Evolutionary conservation across 2,888 invertebrate species (phyloP).

Genomic region (Dermolepida albohirtum): DNA sequence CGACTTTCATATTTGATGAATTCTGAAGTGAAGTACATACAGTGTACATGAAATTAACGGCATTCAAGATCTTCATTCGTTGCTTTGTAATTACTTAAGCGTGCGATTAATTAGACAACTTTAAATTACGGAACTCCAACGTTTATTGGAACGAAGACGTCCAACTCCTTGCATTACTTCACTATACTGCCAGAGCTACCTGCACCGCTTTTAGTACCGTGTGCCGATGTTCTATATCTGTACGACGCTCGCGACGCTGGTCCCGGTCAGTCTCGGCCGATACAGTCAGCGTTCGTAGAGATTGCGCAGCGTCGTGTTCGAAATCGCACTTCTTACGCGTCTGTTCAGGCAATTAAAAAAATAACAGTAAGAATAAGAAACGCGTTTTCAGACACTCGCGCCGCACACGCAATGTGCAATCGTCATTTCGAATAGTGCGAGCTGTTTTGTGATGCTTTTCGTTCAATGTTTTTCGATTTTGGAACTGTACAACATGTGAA

Average conservation of each 20-base stretch:
- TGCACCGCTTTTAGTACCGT: constrained; percentile 54
- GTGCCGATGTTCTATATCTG: constrained; percentile 59
- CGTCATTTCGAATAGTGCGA: constrained; percentile 6
- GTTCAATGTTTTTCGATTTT: constrained; percentile 3
- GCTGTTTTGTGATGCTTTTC: not conserved
- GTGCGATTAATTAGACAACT: not conserved
- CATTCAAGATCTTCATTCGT: not conserved
- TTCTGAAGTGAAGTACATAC: not conserved
- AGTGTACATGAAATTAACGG: not conserved
- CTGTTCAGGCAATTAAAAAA: constrained; percentile 25
- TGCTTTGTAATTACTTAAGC: constrained; percentile 12
- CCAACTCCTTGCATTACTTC: constrained; percentile 32
- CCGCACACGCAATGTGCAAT: not conserved
- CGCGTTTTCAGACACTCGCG: not conserved
- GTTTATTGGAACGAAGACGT: constrained; percentile 13
- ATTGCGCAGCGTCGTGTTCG: constrained; percentile 35
- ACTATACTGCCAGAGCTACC: constrained; percentile 35
- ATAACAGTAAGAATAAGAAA: constrained; percentile 9
- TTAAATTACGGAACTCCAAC: constrained; percentile 24
- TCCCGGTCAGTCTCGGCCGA: constrained; percentile 58
- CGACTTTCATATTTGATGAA: not conserved
- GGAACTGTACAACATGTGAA: constrained; percentile 1
- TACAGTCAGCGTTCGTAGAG: constrained; percentile 50
- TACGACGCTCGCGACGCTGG: constrained; percentile 53
- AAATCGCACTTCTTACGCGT: constrained; percentile 18